A percentile compares a stretch with the other conserved stretches of the same genome.
Evolutionary conservation across 2,888 invertebrate species (phyloP).

Genomic region (Hymenopus coronatus): DNA sequence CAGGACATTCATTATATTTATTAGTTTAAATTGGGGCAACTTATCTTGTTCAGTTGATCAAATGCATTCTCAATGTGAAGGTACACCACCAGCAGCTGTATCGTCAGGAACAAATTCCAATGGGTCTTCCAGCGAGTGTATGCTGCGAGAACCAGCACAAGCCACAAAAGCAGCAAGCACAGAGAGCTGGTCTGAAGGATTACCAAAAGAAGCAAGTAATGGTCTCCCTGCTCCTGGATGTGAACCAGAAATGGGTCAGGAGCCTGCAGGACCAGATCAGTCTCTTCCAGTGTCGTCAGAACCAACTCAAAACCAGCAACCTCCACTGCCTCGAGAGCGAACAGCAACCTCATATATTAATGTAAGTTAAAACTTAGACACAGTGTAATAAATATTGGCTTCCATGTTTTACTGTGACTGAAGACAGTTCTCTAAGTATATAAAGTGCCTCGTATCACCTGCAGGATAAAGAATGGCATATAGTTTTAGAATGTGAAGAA

Average conservation of each 20-base stretch:
- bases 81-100: not conserved
- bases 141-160: constrained; percentile 23
- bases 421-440: no score
- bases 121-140: constrained; percentile 20
- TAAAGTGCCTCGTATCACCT: no score
- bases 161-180: constrained; percentile 15
- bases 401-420: no score
- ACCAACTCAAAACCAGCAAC: constrained; percentile 35
- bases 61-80: no score
- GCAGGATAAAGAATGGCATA: no score
- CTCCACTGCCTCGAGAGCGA: constrained; percentile 55
- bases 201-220: constrained; percentile 10
- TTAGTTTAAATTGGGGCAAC: no score
- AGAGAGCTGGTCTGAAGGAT: not conserved
- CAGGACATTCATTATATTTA: no score
- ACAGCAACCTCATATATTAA: constrained; percentile 63
- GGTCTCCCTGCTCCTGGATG: constrained; percentile 36
- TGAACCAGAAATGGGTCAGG: constrained; percentile 55
- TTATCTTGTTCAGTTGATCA: no score
- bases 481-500: no score
- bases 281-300: constrained; percentile 43
- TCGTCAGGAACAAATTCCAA: not conserved
- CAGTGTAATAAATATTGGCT: no score
- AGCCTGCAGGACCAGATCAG: constrained; percentile 57
- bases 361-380: constrained; percentile 44